Evolutionary conservation across 2,113 vertebrate species (phyloP), one percentile per base, ranked within the genome.

Genomic region (Ctenomys sociabilis): DNA sequence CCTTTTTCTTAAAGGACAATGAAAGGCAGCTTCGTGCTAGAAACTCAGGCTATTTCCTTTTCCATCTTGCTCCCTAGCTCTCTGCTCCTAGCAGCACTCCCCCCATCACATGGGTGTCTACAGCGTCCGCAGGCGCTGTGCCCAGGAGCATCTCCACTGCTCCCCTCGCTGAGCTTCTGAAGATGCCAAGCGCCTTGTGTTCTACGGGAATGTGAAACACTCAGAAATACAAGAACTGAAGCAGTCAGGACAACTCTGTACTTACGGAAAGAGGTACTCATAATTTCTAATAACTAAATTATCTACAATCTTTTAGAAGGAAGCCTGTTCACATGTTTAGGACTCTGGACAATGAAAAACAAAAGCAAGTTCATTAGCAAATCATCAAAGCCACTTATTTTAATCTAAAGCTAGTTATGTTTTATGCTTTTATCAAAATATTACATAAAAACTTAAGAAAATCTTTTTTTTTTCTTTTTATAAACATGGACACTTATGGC

Each of bases 81-180:
- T 21, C 49, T 91, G 88, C 75, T 97, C 66, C 83, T 89, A 94
- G 91, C 96, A 96, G 94, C 49, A 95, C 78, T 93, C 57, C n/a
- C 21, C 77, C 87, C 30, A n/a, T 91, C 64, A 77, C n/a, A 88
- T 0, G 66, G 93, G 63, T 86, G 66, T 26, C 94, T 91, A 66
- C 85, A 88, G 75, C 40, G 59, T 93, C 90, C 91, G 28, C 12
- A 75, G 93, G 73, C 72, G 66, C 24, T 35, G 9, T 95, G 93
- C 91, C 88, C 90, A 77, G 13, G 45, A 77, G 70, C 37, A 84
- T 93, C 54, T 93, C 88, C 45, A 17, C 63, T 81, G 49, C 70
- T 88, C 61, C 40, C 40, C 95, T 89, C 54, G 64, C 19, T 72
- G 89, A 68, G 77, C 80, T 86, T 84, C 63, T 91, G 73, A 96